phyloP scores from a whole-genome alignment of 1,140 invertebrate species.

The Brachystomella parvula region DNA sequence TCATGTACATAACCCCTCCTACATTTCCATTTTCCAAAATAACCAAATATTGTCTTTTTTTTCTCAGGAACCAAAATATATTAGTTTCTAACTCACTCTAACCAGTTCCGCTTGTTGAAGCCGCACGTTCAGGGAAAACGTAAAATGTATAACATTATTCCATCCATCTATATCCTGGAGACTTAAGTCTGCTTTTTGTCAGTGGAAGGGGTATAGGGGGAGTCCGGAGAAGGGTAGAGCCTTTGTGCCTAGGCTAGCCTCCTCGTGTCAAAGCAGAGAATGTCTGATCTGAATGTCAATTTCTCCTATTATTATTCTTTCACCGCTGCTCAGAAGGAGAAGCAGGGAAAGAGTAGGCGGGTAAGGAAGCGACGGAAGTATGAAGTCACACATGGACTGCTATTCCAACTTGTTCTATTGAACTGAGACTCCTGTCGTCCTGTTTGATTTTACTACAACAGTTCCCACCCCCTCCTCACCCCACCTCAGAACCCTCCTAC shows the following conservation, averaged over 20 bases:
- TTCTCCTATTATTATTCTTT: neutral
- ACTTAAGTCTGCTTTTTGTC: too few relatives aligned
- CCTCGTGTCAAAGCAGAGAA: slow-evolving; percentile 1
- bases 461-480: neutral
- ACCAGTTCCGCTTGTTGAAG: too few relatives aligned
- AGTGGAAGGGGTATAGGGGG: too few relatives aligned
- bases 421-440: neutral
- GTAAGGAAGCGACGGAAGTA: neutral
- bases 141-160: neutral
- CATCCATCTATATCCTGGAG: neutral
- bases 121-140: too few relatives aligned
- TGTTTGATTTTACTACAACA: neutral
- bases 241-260: too few relatives aligned
- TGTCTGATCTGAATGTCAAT: slow-evolving; percentile 6
- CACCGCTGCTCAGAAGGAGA: neutral
- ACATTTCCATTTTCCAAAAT: neutral
- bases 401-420: neutral
- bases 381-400: neutral
- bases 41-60: neutral
- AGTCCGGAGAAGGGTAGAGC: too few relatives aligned
- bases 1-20: neutral
- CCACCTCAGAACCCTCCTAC: neutral
- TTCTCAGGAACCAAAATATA: neutral
- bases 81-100: too few relatives aligned
- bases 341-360: neutral